Evolutionary conservation across 1,140 invertebrate genomes (phyloP), one percentile per base, ranked within the genome.

Genomic region (Drosophila tani): DNA sequence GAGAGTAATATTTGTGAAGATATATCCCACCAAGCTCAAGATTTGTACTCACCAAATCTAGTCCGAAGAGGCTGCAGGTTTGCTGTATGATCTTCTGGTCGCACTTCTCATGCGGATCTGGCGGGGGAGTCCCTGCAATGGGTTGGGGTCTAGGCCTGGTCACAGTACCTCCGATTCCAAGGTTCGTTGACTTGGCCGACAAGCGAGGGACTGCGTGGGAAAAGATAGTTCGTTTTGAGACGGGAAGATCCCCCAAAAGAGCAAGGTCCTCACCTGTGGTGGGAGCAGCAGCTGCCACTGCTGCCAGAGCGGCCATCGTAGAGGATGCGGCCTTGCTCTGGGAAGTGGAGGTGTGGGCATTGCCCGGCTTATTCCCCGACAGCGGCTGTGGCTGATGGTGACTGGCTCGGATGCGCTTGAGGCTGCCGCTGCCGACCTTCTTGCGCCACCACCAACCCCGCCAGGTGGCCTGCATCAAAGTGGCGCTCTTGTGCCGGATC

Each of bases 71-170:
- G 38, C 96, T 96, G 92, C 97, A 98, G 40, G 97, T 98, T 87
- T 98, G 96, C 81, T 97, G 96, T 79, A 98, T 97, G 82, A 97
- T 96, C 93, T 97, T 97, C 32, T 96, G 95, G 93, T 97, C 97
- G 92, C 96, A 97, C 92, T 96, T 96, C 82, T 97, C 96, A 49
- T 94, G 94, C 3, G 95, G 95, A 93, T 96, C 95, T 0, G 95
- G 95, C 0, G 96, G 96, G 1, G 96, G 96, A 15, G 96, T 97
- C 47, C 97, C 96, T n/a, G 97, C 96, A 75, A 98, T 98, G 14
- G 97, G 97, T 83, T 97, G 97, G 6, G 97, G 97, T 76, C 97
- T 93, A 0, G 97, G 97, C 66, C 96, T 94, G 40, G 95, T 93
- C 45, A 94, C 94, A 64, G 93, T 93, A n/a, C 82, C 79, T 6